A percentile compares a stretch with the other conserved stretches of the same genome.
phyloP scores from a whole-genome alignment of 2,797 vertebrate species.

The Parambassis ranga region DNA sequence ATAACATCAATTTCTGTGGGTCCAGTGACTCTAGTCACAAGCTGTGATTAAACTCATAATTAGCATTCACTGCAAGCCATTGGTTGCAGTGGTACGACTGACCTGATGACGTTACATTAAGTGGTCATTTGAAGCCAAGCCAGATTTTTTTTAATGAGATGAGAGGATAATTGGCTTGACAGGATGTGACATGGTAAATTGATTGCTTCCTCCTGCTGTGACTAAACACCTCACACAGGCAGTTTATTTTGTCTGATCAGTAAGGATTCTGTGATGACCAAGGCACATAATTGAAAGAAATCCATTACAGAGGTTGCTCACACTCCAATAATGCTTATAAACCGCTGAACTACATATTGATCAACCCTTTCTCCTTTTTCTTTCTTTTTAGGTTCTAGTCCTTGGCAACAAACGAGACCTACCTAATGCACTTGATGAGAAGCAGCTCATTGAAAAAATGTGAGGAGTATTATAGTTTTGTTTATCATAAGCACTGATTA shows the following conservation, averaged over 20 bases:
- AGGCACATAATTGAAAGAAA: background rate
- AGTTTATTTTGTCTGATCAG: background rate
- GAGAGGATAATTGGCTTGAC: slow-evolving; percentile 8
- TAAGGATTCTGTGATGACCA: background rate
- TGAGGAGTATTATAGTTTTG: slow-evolving; percentile 68
- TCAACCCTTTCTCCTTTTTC: background rate
- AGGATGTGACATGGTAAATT: slow-evolving; percentile 9
- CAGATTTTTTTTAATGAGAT: background rate
- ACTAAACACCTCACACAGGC: background rate
- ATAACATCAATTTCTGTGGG: slow-evolving; percentile 1
- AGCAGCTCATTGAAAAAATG: slow-evolving; percentile 99
- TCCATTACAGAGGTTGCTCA: background rate
- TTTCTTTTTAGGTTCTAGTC: slow-evolving; percentile 88
- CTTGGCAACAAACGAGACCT: slow-evolving; percentile 98
- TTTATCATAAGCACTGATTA: no score
- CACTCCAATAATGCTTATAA: background rate
- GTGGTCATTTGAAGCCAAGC: slow-evolving; percentile 14
- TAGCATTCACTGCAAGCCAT: slow-evolving; percentile 10
- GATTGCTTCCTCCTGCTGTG: background rate
- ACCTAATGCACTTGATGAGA: slow-evolving; percentile 93
- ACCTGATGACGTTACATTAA: slow-evolving; percentile 3
- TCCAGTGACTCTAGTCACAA: background rate
- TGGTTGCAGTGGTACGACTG: slow-evolving; percentile 18
- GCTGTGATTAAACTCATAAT: background rate
- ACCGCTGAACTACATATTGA: background rate